Percentiles rank a stretch among this genome's conserved stretches.
phyloP scores from a whole-genome alignment of 2,888 invertebrate species.

The Sepioteuthis lessoniana region DNA sequence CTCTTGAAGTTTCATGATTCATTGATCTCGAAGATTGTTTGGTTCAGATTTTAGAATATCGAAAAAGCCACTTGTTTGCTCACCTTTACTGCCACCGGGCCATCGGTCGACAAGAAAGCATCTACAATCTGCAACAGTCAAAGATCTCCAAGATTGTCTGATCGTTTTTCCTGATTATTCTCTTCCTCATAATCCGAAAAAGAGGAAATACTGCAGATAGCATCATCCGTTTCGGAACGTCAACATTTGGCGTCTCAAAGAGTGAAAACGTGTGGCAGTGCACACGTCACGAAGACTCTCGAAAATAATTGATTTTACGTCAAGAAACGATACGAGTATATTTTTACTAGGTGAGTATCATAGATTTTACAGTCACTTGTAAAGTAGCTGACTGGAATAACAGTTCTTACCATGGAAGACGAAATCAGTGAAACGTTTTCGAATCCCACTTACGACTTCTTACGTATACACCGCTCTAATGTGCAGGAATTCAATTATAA shows the following conservation, averaged over 20 bases:
- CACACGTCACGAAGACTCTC: neutral
- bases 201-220: neutral
- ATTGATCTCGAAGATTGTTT: neutral
- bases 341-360: too few relatives aligned
- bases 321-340: neutral
- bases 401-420: too few relatives aligned
- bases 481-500: too few relatives aligned
- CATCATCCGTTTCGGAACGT: neutral
- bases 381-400: too few relatives aligned
- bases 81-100: neutral
- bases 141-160: neutral
- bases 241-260: neutral
- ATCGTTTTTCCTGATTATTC: neutral
- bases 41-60: neutral
- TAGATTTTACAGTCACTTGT: too few relatives aligned
- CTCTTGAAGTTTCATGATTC: neutral
- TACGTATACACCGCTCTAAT: too few relatives aligned
- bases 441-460: too few relatives aligned
- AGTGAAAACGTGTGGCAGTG: neutral
- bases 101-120: neutral
- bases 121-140: slow-evolving; percentile 4
- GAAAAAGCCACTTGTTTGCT: neutral
- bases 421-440: too few relatives aligned
- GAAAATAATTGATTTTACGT: neutral
- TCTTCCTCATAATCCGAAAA: neutral